Percentiles rank a stretch among this genome's conserved stretches.
phyloP scores from a whole-genome alignment of 53 echinoderm and acorn worm species.

The Astropecten irregularis region DNA sequence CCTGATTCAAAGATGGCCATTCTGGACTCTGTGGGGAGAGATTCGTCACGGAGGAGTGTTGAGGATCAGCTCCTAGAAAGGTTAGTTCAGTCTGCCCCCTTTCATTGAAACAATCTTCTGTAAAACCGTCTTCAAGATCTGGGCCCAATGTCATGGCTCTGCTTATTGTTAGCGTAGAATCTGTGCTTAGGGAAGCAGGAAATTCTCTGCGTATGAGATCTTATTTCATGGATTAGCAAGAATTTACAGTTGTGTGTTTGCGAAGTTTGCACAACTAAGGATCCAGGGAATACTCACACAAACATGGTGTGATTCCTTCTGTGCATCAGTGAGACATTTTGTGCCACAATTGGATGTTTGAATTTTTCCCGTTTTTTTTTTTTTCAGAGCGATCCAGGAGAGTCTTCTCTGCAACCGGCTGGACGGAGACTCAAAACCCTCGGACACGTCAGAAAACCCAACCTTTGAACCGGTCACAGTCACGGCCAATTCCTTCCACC shows the following conservation, averaged over 20 bases:
- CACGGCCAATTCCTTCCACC: constrained; percentile 45
- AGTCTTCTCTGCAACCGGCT: constrained; percentile 59
- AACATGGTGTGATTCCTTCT: too few relatives aligned
- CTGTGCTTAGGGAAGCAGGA: background rate
- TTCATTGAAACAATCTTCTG: too few relatives aligned
- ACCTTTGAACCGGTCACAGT: constrained; percentile 29
- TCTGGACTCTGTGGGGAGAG: constrained; percentile 66
- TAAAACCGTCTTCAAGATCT: background rate
- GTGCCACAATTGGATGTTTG: background rate
- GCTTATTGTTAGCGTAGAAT: background rate
- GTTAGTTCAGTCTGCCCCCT: constrained; percentile 1
- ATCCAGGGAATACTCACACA: too few relatives aligned
- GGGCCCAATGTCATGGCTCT: background rate
- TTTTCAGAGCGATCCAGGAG: constrained; percentile 87
- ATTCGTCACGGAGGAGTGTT: constrained; percentile 51
- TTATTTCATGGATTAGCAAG: too few relatives aligned
- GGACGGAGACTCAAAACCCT: constrained; percentile 10
- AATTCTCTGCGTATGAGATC: background rate
- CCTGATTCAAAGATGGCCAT: constrained; percentile 68
- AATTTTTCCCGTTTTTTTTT: background rate
- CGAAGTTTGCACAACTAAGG: background rate
- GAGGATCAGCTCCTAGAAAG: constrained; percentile 90
- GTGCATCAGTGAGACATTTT: too few relatives aligned
- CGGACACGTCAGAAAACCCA: background rate
- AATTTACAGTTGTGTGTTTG: background rate